Evolutionary conservation across 2,797 vertebrate genomes (phyloP), one percentile per base, ranked within the genome.

Genomic region (Tympanoctomys barrerae): DNA sequence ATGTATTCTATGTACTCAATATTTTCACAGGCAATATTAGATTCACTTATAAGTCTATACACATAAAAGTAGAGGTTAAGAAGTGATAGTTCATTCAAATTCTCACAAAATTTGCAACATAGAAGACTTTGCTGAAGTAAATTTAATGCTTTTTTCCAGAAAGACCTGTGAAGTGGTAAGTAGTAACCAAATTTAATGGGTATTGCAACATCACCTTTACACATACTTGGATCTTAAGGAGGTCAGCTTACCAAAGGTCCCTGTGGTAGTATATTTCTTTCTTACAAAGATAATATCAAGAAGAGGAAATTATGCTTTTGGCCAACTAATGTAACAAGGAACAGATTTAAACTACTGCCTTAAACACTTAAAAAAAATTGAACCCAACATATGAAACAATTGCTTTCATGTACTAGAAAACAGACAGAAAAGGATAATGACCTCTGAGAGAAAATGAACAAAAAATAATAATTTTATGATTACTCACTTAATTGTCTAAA

Each of bases 271-370:
- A 88, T 68, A 83, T 59, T 46, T 42, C 4, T 79, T 90, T 70
- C 81, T 96, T 64, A 84, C 54, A 93, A 93, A 96, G 42, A 80
- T 93, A 90, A 87, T 52, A 18, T 89, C 85, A 92, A 21, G 39
- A 89, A 89, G n/a, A 11, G 21, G 39, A 94, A 92, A 80, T 84
- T 88, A 57, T 57, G 7, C 31, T 93, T 82, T 82, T 75, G 54
- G 7, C 42, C 71, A 78, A 91, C 68, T 68, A 75, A 39, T 87
- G 2, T 80, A 54, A 82, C 14, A 92, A 3, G 36, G 0, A 85
- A 88, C 19, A 82, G 42, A 96, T 62, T 85, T 73, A 94, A 73
- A 46, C 22, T 94, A 62, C 87, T 73, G 28, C 4, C 46, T 91
- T 95, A 93, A 94, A 68, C n/a, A 92, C 62, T 10, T 84, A 75